Base-by-base conservation (phyloP, 2,888 invertebrate species). In the Elysia crispata region DNA sequence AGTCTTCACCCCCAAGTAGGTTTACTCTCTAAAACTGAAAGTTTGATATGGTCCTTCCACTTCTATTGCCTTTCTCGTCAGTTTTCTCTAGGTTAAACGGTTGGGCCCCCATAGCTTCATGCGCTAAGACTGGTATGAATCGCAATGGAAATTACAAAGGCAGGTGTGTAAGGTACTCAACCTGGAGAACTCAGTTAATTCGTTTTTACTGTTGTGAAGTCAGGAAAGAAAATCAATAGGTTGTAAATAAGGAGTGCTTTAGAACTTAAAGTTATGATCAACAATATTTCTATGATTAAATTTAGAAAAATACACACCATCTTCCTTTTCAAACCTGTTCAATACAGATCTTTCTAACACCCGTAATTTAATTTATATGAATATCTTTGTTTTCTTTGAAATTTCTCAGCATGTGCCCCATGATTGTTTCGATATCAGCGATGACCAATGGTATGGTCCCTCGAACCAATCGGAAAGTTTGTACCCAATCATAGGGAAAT, bases 401-500 rank as follows among this genome's bases (percentile, higher is more conserved):
- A 11, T n/a, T n/a, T n/a, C 41, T 31, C 76, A 80, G 80, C 93
- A 95, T 18, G 81, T 86, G 80, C 96, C 97, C 0, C 95, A 95
- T 30, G 98, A 98, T 90, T 98, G 98, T 90, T 97, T 95, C 88
- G 84, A 88, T 50, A 75, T 90, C 30, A 86, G 86, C 0, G 66
- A 82, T 62, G 88, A 83, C 1, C 80, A 80, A n/a, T 90, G 90
- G 90, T 90, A 87, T 72, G 90, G 90, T 0, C 87, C 88, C 3
- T 85, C 87, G 6, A 89, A 89, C 76, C 81, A 83, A 28, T 77
- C 83, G 0, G 76, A 83, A 0, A 82, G 84, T 20, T 74, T 82
- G 13, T 87, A 86, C 84, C 89, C 89, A 1, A 84, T 90, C 13
- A 73, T 60, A 23, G 81, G 84, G 8, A 82, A 81, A 0, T 89